phyloP scores from a whole-genome alignment of 2,888 invertebrate species.

The Athalia cordata region DNA sequence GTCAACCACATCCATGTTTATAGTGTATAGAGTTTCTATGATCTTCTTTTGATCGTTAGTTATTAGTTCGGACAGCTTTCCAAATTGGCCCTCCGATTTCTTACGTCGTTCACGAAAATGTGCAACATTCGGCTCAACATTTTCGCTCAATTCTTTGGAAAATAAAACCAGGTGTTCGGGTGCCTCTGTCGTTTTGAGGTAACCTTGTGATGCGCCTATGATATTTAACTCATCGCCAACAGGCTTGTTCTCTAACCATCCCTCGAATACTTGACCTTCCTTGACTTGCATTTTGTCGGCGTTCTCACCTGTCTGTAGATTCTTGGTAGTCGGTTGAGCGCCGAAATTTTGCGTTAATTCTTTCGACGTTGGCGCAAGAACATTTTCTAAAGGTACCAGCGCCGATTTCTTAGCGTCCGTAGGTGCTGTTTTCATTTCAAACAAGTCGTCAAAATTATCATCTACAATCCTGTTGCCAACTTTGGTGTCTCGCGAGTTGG shows the following conservation, averaged over 20 bases:
- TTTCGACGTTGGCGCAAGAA: no score
- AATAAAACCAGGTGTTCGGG: neutral
- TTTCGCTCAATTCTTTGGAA: constrained; percentile 11
- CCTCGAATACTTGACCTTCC: no score
- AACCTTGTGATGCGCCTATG: neutral
- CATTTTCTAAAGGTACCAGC: no score
- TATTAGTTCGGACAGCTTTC: constrained; percentile 64
- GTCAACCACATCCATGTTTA: constrained; percentile 61
- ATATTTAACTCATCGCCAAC: neutral
- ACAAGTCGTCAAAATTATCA: no score
- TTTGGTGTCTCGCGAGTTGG: no score
- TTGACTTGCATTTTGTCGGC: no score
- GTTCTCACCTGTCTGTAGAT: no score
- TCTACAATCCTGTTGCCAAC: no score
- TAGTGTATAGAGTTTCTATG: constrained; percentile 61
- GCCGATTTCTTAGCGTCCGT: no score
- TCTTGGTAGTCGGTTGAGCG: no score
- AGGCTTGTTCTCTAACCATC: neutral
- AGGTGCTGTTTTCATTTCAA: no score
- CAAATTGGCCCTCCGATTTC: constrained; percentile 53
- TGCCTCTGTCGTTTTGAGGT: neutral
- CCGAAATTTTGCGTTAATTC: no score
- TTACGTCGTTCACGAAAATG: constrained; percentile 41
- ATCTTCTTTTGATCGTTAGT: constrained; percentile 61
- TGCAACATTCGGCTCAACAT: neutral